These are phyloP conservation scores for Lochmaea capreae DNA, from an alignment of 2,888 invertebrate genomes.

Conservation along the genomic window DNA sequence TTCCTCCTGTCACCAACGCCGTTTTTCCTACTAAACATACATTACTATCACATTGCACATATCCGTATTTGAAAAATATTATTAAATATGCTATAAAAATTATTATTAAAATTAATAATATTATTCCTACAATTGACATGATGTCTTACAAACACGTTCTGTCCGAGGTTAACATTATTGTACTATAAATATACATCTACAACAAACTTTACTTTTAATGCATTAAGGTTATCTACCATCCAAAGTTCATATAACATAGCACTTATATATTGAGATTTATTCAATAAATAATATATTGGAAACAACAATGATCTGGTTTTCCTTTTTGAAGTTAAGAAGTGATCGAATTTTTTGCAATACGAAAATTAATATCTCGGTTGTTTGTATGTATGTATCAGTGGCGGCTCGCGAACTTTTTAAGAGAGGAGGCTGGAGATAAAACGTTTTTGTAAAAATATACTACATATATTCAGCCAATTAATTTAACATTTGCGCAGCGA, in stretches of 20 bases:
- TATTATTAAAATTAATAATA: constrained; percentile 2
- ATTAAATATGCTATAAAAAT: neutral
- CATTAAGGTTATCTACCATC: neutral
- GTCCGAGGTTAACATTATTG: neutral
- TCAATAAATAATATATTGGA: too few relatives aligned
- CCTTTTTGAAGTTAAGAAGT: too few relatives aligned
- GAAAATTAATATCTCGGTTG: too few relatives aligned
- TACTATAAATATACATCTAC: neutral
- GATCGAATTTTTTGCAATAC: too few relatives aligned
- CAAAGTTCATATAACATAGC: neutral
- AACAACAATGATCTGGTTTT: too few relatives aligned
- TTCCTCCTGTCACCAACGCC: constrained; percentile 60
- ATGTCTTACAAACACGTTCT: neutral
- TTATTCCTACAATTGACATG: constrained; percentile 9
- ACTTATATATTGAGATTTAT: neutral
- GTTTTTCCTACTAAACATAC: constrained; percentile 59
- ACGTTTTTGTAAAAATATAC: too few relatives aligned
- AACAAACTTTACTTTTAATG: too few relatives aligned
- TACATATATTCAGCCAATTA: too few relatives aligned
- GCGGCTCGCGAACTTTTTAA: too few relatives aligned
- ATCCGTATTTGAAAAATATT: constrained; percentile 16
- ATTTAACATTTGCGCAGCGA: too few relatives aligned
- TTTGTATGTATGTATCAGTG: too few relatives aligned
- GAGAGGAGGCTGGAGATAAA: too few relatives aligned
- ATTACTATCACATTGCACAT: constrained; percentile 46